A percentile compares a stretch with the other conserved stretches of the same genome.
Conservation (phyloP, 2,797 vertebrate species). For the Cephalopachus bancanus region DNA sequence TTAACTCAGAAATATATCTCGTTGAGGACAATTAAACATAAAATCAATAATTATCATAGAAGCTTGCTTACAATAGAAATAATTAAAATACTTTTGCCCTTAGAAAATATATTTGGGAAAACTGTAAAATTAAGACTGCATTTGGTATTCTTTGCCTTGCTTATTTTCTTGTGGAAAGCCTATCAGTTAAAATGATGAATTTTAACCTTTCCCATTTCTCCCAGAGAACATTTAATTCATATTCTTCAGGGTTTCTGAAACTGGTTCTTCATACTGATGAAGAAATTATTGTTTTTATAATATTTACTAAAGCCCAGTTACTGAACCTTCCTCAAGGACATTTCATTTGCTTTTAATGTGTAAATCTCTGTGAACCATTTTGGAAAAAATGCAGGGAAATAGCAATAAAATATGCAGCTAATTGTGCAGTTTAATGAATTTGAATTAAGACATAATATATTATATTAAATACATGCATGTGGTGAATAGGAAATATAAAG, state of each 20-base stretch:
- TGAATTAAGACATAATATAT: conserved; percentile 83
- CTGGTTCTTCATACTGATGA: conserved; percentile 89
- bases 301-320: conserved; percentile 88
- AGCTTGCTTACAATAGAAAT: conserved; percentile 78
- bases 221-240: conserved; percentile 90
- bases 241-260: conserved; percentile 89
- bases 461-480: conserved; percentile 77
- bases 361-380: conserved; percentile 79
- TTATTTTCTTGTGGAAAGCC: conserved; percentile 89
- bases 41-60: conserved; percentile 73
- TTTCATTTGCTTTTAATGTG: conserved; percentile 79
- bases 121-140: conserved; percentile 86
- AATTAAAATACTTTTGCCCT: conserved; percentile 72
- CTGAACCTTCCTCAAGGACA: conserved; percentile 88
- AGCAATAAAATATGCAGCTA: conserved; percentile 72
- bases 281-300: conserved; percentile 91
- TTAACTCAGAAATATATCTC: conserved; percentile 58
- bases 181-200: conserved; percentile 93
- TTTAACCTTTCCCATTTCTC: conserved; percentile 92
- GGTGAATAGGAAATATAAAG: conserved; percentile 86
- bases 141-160: conserved; percentile 89
- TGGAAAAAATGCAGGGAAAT: conserved; percentile 69
- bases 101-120: conserved; percentile 66
- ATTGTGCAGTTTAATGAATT: conserved; percentile 83
- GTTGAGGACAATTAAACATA: conserved; percentile 72